Percentiles rank a stretch among this genome's conserved stretches.
These are phyloP conservation scores for Mylabris sibirica DNA, from an alignment of 2,888 invertebrate genomes.

Conservation along the genomic window DNA sequence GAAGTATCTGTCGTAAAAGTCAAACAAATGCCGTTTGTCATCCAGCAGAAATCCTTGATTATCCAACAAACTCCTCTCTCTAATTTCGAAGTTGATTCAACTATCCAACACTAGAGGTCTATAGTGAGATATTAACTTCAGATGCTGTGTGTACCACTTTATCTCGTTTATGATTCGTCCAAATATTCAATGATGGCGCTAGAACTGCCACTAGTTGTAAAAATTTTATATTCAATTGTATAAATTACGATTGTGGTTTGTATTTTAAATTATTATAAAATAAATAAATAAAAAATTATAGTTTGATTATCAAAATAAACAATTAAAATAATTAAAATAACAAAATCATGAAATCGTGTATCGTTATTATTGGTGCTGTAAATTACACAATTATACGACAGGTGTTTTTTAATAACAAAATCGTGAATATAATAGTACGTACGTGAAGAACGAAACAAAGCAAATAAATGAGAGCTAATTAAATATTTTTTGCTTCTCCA, in stretches of 20 bases:
- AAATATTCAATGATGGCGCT: constrained; percentile 10
- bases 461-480: not conserved
- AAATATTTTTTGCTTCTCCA: not conserved
- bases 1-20: no score
- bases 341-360: constrained; percentile 24
- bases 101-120: constrained; percentile 32
- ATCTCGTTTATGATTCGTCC: not conserved
- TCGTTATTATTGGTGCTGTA: constrained; percentile 20
- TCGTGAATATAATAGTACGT: not conserved
- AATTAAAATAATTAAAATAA: not conserved
- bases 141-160: constrained; percentile 33
- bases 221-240: not conserved
- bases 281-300: no score
- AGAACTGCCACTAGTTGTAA: no score
- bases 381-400: constrained; percentile 29
- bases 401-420: constrained; percentile 19
- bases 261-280: no score
- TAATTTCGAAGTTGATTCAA: constrained; percentile 7
- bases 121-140: constrained; percentile 20
- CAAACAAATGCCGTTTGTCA: no score
- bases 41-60: not conserved
- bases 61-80: not conserved
- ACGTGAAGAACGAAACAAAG: not conserved
- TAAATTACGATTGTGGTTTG: no score
- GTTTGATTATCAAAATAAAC: not conserved